Evolutionary conservation across 1,140 invertebrate species (phyloP).

Genomic region (Solen grandis): DNA sequence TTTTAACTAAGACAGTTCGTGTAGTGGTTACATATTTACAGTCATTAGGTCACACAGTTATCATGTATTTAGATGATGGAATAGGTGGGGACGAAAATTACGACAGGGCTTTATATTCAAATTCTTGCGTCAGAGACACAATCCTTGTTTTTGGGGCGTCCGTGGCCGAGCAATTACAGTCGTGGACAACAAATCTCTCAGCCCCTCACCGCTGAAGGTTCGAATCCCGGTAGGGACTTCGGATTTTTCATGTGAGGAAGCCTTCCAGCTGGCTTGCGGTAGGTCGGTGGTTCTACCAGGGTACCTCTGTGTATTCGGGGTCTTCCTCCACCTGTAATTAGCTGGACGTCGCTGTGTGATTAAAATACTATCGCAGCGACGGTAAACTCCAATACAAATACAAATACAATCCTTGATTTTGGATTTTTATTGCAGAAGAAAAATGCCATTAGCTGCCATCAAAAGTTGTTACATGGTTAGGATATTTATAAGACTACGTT

Average conservation of each 20-base stretch:
- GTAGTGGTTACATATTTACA: conserved; percentile 45
- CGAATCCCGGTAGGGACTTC: no score
- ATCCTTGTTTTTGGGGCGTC: conserved; percentile 30
- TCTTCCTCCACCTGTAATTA: no score
- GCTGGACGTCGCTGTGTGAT: no score
- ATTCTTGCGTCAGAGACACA: background rate
- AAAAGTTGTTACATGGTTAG: conserved; percentile 19
- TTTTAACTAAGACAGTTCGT: conserved; percentile 49
- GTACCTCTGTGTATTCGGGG: no score
- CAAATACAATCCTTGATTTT: conserved; percentile 5
- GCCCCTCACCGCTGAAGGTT: no score
- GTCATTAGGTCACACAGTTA: conserved; percentile 21
- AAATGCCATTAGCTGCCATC: conserved; percentile 44
- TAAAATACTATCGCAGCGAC: no score
- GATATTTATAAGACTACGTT: conserved; percentile 14
- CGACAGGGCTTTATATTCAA: background rate
- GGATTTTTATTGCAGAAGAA: conserved; percentile 46
- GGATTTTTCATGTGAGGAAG: no score
- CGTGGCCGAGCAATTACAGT: no score
- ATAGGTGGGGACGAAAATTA: conserved; percentile 28
- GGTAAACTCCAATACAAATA: no score
- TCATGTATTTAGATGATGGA: conserved; percentile 60
- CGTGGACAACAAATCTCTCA: no score
- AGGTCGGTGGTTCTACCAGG: no score
- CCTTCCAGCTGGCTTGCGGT: no score